phyloP scores from a whole-genome alignment of 2,113 vertebrate genomes.

The Platysteira castanea region DNA sequence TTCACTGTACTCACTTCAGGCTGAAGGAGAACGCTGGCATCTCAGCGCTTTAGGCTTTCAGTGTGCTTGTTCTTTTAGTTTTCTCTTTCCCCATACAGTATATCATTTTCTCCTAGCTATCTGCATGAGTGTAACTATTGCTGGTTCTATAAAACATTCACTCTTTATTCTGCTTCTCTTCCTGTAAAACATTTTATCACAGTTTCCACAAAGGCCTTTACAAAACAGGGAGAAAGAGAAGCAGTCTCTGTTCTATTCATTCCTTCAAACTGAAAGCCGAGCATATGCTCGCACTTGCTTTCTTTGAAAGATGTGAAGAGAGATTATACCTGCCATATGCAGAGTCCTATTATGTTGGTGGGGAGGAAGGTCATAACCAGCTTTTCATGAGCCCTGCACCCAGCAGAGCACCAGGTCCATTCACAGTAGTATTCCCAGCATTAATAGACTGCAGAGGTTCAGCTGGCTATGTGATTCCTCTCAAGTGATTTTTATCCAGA shows the following conservation, averaged over 20 bases:
- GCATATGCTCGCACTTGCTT: neutral
- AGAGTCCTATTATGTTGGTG: neutral
- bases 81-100: neutral
- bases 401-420: neutral
- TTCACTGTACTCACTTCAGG: neutral
- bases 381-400: neutral
- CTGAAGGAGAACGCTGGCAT: neutral
- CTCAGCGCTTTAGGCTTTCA: neutral
- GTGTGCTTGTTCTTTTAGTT: neutral
- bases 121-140: neutral
- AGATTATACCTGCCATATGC: neutral
- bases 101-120: neutral
- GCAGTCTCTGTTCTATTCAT: neutral
- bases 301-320: neutral
- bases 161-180: constrained; percentile 22
- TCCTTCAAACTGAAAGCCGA: neutral
- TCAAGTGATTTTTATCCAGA: neutral
- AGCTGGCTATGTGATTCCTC: neutral
- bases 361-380: neutral
- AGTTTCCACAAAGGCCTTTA: neutral
- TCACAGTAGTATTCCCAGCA: neutral
- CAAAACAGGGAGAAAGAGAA: neutral
- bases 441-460: neutral
- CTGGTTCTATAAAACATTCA: neutral
- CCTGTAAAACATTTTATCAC: neutral